These are phyloP conservation scores for Lethocerus indicus DNA, from an alignment of 1,140 invertebrate species.

Conservation along the genomic window DNA sequence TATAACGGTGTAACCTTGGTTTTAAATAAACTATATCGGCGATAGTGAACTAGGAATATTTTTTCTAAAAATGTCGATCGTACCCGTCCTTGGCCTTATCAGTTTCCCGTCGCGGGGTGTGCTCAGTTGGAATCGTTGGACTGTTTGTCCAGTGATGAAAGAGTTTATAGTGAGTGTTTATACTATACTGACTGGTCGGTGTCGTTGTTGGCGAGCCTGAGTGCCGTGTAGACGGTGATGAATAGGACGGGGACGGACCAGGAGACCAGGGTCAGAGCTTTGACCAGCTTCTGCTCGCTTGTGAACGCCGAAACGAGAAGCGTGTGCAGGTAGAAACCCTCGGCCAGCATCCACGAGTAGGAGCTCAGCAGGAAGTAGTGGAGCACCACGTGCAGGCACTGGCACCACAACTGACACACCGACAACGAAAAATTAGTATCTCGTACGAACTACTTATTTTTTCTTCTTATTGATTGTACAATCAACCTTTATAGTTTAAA, in stretches of 20 bases:
- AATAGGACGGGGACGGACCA: conserved; percentile 66
- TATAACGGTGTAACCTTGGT: no score
- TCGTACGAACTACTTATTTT: neutral
- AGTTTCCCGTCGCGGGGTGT: no score
- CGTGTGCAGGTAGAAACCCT: conserved; percentile 86
- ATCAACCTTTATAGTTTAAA: no score
- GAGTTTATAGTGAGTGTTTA: no score
- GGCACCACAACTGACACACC: conserved; percentile 54
- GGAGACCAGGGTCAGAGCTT: conserved; percentile 64
- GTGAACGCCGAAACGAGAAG: conserved; percentile 82
- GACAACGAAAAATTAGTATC: neutral
- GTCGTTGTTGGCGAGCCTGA: conserved; percentile 35
- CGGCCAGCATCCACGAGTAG: conserved; percentile 91
- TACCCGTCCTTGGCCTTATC: no score
- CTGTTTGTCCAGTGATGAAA: no score
- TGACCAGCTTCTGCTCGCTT: conserved; percentile 64
- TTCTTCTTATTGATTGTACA: neutral
- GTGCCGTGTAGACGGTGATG: conserved; percentile 43
- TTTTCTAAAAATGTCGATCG: no score
- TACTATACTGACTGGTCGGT: conserved; percentile 45
- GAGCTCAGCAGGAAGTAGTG: conserved; percentile 83
- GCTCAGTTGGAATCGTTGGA: no score
- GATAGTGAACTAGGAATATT: no score
- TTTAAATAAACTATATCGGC: no score
- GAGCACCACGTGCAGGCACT: conserved; percentile 61